Base-by-base conservation (phyloP, 2,888 invertebrate genomes). In the Crioceris asparagi region DNA sequence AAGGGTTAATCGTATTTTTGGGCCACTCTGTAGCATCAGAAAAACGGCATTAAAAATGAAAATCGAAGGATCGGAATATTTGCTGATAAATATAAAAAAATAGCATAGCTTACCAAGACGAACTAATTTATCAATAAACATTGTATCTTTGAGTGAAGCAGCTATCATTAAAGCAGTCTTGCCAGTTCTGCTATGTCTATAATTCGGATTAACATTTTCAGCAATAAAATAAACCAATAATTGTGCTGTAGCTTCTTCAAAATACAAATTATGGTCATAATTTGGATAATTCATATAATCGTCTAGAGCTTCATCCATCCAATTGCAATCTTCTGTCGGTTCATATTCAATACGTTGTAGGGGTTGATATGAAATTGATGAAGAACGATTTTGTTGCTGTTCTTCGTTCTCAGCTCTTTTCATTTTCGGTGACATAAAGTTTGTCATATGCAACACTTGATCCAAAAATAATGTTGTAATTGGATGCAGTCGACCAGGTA, bases 91-190 rank as follows among this genome's bases (percentile, higher is more conserved):
- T n/a, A n/a, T n/a, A n/a, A n/a, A n/a, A n/a, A n/a, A n/a, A n/a
- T n/a, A n/a, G n/a, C n/a, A n/a, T n/a, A n/a, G n/a, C n/a, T n/a
- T n/a, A n/a, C n/a, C n/a, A n/a, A n/a, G n/a, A n/a, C n/a, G n/a
- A n/a, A n/a, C n/a, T n/a, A n/a, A n/a, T n/a, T n/a, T n/a, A n/a
- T n/a, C n/a, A n/a, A 81, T 73, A 35, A 77, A 72, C 43, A 78
- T 74, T 1, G 73, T 46, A 44, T 77, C 75, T 0, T 87, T 87
- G 45, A 79, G 68, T 19, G 74, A 71, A 8, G 84, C 78, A 34
- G 87, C 85, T 1, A 81, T 77, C 80, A 88, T 88, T 49, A 90
- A 69, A 0, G 86, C 74, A n/a, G 82, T 80, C 41, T 72, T 74
- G 7, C 73, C 72, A 2, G 72, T 75, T 40, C 64, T 61, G 0